These are phyloP conservation scores for Druon quercuslanigerum DNA, from an alignment of 1,140 invertebrate species.

Conservation along the genomic window DNA sequence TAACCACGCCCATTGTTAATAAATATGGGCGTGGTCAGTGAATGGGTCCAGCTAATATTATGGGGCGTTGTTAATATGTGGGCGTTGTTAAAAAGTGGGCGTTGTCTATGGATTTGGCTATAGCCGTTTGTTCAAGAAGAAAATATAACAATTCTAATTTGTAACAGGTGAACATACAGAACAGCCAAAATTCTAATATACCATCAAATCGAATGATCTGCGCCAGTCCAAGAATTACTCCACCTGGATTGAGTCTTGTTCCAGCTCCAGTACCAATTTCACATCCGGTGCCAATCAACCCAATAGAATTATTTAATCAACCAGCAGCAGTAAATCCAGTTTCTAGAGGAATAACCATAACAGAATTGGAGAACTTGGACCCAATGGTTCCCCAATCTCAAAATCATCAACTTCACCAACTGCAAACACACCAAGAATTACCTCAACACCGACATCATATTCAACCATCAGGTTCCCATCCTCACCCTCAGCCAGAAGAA, in stretches of 20 bases:
- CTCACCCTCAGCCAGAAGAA: conserved; percentile 47
- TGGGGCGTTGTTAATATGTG: too few species aligned
- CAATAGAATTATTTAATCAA: conserved; percentile 67
- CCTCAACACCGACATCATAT: conserved; percentile 17
- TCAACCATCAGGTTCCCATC: conserved; percentile 44
- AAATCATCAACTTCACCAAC: conserved; percentile 45
- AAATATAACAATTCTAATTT: neutral
- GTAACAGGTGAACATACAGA: conserved; percentile 64
- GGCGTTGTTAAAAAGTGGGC: too few species aligned
- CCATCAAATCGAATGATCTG: conserved; percentile 57
- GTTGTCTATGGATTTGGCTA: too few species aligned
- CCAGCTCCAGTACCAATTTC: conserved; percentile 59
- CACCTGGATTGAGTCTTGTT: conserved; percentile 63
- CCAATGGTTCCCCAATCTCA: conserved; percentile 60
- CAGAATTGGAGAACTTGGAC: conserved; percentile 51
- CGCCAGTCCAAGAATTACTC: conserved; percentile 55
- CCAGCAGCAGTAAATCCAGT: conserved; percentile 54
- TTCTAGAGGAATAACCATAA: conserved; percentile 42
- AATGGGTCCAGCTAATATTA: too few species aligned
- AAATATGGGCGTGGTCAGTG: too few species aligned
- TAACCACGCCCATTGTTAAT: too few species aligned
- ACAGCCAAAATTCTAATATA: conserved; percentile 64
- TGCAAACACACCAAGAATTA: conserved; percentile 48
- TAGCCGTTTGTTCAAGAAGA: too few species aligned
- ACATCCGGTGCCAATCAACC: conserved; percentile 58